Evolutionary conservation across 2,888 invertebrate species (phyloP), one percentile per base, ranked within the genome.

Genomic region (Crioceris asparagi): DNA sequence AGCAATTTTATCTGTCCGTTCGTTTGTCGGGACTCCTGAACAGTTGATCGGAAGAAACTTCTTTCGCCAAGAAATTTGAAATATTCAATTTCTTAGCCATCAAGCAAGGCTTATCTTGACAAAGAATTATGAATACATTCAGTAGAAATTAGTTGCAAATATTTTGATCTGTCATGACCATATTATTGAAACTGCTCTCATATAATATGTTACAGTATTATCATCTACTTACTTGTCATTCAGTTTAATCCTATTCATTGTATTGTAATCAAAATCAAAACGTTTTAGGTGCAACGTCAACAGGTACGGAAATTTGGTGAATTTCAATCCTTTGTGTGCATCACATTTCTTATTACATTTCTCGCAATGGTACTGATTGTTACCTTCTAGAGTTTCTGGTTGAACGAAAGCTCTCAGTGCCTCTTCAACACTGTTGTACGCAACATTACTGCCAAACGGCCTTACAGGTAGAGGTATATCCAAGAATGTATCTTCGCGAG

Each of bases 291-390:
- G 90, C 48, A 92, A 67, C 1, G 87, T 87, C 31, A 91, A 66
- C 42, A 92, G 69, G 60, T 91, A 90, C 0, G 91, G 90, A 60
- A 91, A 86, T 46, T 80, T 78, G 14, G 77, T 76, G 59, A 91
- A 88, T 60, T 86, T 85, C 33, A 91, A 67, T 25, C 91, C 90
- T 67, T 91, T 91, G 57, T 90, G 85, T 11, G 90, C 90, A 61
- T 90, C 79, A 58, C 86, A 86, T 57, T 86, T 86, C 59, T 83
- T 82, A 53, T 82, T 73, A 64, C 91, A 91, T 48, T 77, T 79
- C 51, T 86, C 86, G 64, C 91, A 91, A 58, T 76, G 75, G 65
- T 91, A 91, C 65, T 90, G 85, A 67, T 91, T 90, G 54, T 78
- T 79, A 6, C 70, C 88, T 43, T 85, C 81, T 19, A 91, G 68